These are phyloP conservation scores for Solea senegalensis DNA, from an alignment of 2,113 vertebrate species.

Conservation along the genomic window DNA sequence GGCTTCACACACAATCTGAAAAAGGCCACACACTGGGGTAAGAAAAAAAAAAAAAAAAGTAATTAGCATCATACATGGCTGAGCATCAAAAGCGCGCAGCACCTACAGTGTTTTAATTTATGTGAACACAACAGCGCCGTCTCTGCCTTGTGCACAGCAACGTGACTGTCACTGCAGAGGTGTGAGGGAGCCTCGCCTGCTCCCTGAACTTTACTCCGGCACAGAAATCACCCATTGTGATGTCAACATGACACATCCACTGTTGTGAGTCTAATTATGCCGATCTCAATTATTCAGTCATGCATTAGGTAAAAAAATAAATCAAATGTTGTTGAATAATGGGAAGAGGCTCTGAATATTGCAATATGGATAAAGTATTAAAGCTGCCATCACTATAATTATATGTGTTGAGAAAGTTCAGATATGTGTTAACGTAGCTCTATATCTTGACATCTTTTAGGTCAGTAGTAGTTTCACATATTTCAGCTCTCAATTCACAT, in stretches of 20 bases:
- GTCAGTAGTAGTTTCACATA: too few species aligned
- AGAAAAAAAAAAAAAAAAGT: not conserved
- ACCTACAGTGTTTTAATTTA: constrained; percentile 25
- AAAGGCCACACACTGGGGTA: constrained; percentile 1
- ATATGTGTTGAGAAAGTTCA: too few species aligned
- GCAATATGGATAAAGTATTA: not conserved
- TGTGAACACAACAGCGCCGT: constrained; percentile 17
- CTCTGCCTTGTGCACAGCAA: not conserved
- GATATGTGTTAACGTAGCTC: too few species aligned
- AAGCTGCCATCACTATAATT: not conserved
- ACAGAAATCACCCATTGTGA: not conserved
- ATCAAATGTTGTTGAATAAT: constrained; percentile 23
- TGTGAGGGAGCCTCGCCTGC: constrained; percentile 29
- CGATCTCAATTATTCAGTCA: constrained; percentile 1
- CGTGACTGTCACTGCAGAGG: constrained; percentile 11
- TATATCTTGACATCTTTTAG: too few species aligned
- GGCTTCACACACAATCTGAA: constrained; percentile 6
- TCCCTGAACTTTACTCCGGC: constrained; percentile 6
- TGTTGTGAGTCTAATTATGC: not conserved
- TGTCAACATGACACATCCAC: not conserved
- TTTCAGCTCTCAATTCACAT: not conserved
- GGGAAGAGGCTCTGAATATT: constrained; percentile 1
- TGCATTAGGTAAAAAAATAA: not conserved
- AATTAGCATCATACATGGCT: constrained; percentile 25
- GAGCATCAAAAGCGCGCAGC: constrained; percentile 20